phyloP scores from a whole-genome alignment of 2,888 invertebrate species.

The Acrobasis suavella region DNA sequence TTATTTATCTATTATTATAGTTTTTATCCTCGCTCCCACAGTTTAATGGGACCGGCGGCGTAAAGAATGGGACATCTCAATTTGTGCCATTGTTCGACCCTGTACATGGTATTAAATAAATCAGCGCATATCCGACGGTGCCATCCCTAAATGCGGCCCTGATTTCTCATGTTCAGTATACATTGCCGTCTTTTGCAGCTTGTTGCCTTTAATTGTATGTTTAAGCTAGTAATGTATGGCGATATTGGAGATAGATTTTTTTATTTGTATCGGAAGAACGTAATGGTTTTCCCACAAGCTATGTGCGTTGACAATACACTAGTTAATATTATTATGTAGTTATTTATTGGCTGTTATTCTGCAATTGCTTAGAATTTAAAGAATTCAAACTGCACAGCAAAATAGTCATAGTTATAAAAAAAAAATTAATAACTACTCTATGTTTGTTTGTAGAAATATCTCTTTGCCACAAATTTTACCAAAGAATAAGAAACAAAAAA shows the following conservation, averaged over 20 bases:
- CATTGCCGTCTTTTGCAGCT: background rate
- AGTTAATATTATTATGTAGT: background rate
- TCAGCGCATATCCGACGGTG: conserved; percentile 46
- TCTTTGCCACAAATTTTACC: too few species aligned
- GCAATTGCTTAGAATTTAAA: too few species aligned
- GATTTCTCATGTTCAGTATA: conserved; percentile 11
- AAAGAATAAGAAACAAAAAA: too few species aligned
- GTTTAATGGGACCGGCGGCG: conserved; percentile 54
- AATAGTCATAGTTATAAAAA: too few species aligned
- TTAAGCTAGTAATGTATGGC: background rate
- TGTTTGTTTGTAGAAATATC: too few species aligned
- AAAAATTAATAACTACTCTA: too few species aligned
- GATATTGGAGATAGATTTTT: background rate
- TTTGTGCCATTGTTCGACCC: conserved; percentile 68
- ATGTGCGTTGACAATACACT: conserved; percentile 4
- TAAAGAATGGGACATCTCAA: conserved; percentile 74
- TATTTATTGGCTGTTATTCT: background rate
- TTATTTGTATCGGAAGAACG: conserved; percentile 10
- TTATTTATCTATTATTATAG: conserved; percentile 65
- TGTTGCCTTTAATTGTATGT: background rate
- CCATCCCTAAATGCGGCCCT: conserved; percentile 29
- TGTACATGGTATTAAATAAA: conserved; percentile 45
- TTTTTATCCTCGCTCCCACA: conserved; percentile 58
- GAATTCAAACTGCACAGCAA: too few species aligned
- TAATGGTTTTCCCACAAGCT: conserved; percentile 10